phyloP scores from a whole-genome alignment of 2,797 vertebrate species.

The Emys orbicularis region DNA sequence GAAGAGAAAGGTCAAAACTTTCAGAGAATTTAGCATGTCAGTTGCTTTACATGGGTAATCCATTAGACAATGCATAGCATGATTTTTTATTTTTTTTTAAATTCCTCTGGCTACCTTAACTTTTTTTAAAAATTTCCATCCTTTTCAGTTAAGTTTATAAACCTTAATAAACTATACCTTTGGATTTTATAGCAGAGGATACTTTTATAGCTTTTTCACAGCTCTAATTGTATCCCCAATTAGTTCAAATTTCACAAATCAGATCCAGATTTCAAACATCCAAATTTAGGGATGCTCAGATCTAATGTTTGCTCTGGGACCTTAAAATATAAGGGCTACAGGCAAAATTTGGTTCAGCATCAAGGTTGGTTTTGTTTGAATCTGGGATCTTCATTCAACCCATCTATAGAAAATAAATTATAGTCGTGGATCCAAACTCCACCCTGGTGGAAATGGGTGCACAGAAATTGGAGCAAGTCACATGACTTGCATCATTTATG shows the following conservation, averaged over 20 bases:
- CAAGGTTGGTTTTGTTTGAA: background rate
- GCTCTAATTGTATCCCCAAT: background rate
- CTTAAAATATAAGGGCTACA: background rate
- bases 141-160: constrained; percentile 18
- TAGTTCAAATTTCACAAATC: background rate
- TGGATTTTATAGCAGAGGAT: background rate
- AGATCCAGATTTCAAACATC: background rate
- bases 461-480: constrained; percentile 28
- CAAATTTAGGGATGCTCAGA: background rate
- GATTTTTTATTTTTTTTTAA: background rate
- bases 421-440: background rate
- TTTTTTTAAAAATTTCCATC: background rate
- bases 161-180: background rate
- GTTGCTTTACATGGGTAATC: background rate
- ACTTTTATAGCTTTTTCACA: background rate
- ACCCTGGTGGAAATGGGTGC: constrained; percentile 11
- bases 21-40: background rate
- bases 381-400: constrained; percentile 23
- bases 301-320: background rate
- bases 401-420: constrained; percentile 13
- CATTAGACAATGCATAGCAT: background rate
- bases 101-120: background rate
- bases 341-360: background rate
- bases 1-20: background rate
- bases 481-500: constrained; percentile 16